Conservation (phyloP, 2,797 vertebrate genomes). For the Falco novaeseelandiae region DNA sequence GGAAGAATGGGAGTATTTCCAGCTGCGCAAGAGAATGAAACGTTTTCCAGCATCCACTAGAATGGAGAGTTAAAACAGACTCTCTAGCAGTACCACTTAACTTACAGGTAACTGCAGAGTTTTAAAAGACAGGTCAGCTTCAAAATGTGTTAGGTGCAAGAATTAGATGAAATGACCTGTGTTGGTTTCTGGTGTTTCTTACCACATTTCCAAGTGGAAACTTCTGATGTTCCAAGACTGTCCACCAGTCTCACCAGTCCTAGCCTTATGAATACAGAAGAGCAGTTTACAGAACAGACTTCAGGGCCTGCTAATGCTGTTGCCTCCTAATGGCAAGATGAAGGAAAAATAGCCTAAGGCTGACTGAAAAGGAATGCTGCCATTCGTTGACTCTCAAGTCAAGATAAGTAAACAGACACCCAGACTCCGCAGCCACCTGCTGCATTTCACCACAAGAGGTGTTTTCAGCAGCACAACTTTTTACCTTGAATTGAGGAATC, state of each 20-base stretch:
- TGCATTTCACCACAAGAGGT: neutral
- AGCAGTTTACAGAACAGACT: neutral
- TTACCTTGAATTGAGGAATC: neutral
- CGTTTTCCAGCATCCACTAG: neutral
- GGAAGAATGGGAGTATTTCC: neutral
- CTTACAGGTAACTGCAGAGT: neutral
- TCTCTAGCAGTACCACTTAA: neutral
- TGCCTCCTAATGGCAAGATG: neutral
- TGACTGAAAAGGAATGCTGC: neutral
- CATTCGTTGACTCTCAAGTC: neutral
- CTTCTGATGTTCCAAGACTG: no score
- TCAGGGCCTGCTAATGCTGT: neutral
- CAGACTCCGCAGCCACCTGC: neutral
- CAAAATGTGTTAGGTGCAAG: neutral
- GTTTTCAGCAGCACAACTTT: neutral
- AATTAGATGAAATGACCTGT: neutral
- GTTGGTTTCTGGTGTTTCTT: neutral
- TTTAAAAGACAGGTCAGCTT: neutral
- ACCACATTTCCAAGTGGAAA: neutral
- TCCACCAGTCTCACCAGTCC: neutral
- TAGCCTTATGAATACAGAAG: neutral
- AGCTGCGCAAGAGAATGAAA: neutral
- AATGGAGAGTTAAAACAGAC: neutral
- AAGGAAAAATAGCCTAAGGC: neutral
- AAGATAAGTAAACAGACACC: neutral